phyloP scores from a whole-genome alignment of 2,113 vertebrate species.

The Equus przewalskii region DNA sequence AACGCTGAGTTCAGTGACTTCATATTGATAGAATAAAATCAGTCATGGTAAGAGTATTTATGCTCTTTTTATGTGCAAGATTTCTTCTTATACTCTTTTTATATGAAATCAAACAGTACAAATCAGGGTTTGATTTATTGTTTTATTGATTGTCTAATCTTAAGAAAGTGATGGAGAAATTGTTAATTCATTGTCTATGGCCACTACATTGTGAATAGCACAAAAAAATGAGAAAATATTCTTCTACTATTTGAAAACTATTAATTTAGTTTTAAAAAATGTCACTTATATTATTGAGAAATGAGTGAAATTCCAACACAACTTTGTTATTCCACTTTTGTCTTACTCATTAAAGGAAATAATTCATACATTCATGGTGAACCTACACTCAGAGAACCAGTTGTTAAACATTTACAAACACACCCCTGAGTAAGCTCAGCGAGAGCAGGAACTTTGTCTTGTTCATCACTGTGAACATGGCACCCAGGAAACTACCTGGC shows the following conservation, averaged over 20 bases:
- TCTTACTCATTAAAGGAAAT: background rate
- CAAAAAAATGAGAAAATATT: background rate
- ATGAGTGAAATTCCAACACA: background rate
- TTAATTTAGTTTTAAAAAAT: constrained; percentile 23
- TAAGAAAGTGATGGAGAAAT: constrained; percentile 30
- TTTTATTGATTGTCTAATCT: background rate
- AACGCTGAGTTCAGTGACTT: constrained; percentile 20
- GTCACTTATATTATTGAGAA: constrained; percentile 22
- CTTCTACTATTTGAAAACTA: constrained; percentile 16
- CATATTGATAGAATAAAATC: background rate
- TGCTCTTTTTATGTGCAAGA: no score
- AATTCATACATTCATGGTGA: background rate
- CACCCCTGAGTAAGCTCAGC: background rate
- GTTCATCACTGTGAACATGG: background rate
- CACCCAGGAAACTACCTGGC: background rate
- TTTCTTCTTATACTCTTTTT: no score
- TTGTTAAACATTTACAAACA: background rate
- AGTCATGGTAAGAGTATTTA: background rate
- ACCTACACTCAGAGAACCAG: background rate
- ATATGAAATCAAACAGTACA: background rate
- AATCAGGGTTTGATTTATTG: background rate
- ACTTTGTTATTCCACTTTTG: background rate
- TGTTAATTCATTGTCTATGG: background rate
- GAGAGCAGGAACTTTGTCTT: background rate
- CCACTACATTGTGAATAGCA: background rate